A percentile compares a stretch with the other conserved stretches of the same genome.
Evolutionary conservation across 2,113 vertebrate species (phyloP).

Genomic region (Pteronura brasiliensis): DNA sequence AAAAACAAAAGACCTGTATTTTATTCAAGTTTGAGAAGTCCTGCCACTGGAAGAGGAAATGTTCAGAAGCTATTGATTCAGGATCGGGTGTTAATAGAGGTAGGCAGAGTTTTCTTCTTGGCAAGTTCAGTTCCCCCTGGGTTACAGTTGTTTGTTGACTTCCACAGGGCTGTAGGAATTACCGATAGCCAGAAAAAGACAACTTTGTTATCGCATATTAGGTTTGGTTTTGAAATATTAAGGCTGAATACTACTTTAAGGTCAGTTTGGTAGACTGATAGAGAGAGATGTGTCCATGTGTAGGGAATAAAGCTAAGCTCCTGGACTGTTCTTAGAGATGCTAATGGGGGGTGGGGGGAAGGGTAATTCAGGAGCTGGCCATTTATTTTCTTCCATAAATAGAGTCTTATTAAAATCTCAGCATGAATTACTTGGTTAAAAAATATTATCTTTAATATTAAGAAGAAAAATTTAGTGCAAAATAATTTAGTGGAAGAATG

Average conservation of each 20-base stretch:
- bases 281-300: background rate
- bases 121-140: background rate
- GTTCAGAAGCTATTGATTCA: background rate
- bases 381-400: background rate
- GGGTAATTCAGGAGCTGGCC: background rate
- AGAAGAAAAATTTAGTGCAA: constrained; percentile 32
- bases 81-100: background rate
- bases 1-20: background rate
- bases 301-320: background rate
- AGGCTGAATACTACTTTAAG: background rate
- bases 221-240: background rate
- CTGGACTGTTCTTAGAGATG: background rate
- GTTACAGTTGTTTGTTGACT: background rate
- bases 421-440: constrained; percentile 14
- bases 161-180: background rate
- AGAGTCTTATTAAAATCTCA: constrained; percentile 42
- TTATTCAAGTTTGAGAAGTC: background rate
- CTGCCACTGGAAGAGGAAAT: background rate
- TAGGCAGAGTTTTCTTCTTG: background rate
- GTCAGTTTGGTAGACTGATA: background rate
- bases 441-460: constrained; percentile 9
- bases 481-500: background rate
- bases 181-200: background rate
- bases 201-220: background rate
- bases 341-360: background rate